These are phyloP conservation scores for Willisornis vidua DNA, from an alignment of 2,113 vertebrate genomes.

Conservation along the genomic window DNA sequence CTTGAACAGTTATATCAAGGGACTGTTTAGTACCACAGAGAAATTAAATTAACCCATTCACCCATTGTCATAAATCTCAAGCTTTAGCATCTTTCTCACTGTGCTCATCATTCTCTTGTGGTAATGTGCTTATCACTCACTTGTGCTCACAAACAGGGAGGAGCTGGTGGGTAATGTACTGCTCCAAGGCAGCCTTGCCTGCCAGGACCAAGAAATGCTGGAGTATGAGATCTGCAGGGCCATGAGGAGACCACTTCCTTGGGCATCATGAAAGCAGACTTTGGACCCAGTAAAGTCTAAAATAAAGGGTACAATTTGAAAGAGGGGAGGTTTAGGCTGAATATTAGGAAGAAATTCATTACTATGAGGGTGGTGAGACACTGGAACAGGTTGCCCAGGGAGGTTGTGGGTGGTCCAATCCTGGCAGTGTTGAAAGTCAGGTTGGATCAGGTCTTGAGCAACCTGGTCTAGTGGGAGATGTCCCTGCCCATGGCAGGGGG, in stretches of 20 bases:
- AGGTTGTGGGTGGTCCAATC: background rate
- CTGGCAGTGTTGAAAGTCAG: background rate
- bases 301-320: background rate
- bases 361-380: background rate
- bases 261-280: background rate
- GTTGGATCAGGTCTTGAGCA: background rate
- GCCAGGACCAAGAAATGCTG: background rate
- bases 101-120: background rate
- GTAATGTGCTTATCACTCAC: background rate
- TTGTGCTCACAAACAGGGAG: background rate
- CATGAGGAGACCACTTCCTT: background rate
- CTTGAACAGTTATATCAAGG: background rate
- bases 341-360: background rate
- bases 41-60: background rate
- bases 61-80: background rate
- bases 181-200: background rate
- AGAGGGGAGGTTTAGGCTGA: background rate
- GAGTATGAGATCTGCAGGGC: background rate
- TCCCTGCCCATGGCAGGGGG: background rate
- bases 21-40: background rate
- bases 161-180: rapidly evolving
- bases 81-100: background rate
- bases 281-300: background rate
- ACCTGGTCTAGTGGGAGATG: background rate
- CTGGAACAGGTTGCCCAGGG: background rate